Base-by-base conservation (phyloP, 2,113 vertebrate genomes). In the Myrmophylax atrothorax region DNA sequence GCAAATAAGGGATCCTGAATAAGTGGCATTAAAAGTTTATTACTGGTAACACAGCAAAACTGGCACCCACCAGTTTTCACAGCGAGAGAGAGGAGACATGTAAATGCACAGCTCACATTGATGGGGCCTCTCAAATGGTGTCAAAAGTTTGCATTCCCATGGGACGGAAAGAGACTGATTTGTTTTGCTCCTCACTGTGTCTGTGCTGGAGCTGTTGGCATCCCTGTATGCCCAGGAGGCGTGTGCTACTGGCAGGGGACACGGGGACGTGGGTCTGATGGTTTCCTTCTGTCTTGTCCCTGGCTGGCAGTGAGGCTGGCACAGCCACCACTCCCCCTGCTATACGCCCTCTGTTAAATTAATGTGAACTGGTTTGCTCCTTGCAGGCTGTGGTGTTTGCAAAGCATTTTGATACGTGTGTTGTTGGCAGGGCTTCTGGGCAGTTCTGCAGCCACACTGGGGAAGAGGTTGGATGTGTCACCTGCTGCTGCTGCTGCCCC, bases 111-210 rank as follows among this genome's bases (percentile, higher is more conserved):
- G 94, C 38, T 80, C 10, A 44, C 20, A 3, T 15, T 0, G 3
- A 23, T 0, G 0, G 28, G 58, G 31, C 78, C 44, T 76, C 67
- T 35, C 4, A 4, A 62, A 0, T 0, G 0, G 7, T 58, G 91
- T 83, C 90, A 87, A 58, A 88, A 74, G 90, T 80, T 85, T 80
- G 89, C 2, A 9, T 93, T 95, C 91, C 89, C 90, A 10, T 87
- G 91, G 84, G 70, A 76, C 18, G 38, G 40, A 10, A 33, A 22
- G 74, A 56, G 52, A 7, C 77, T 15, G 69, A 2, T 62, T 20
- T 52, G 56, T 9, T 59, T 89, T 49, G 70, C 69, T 68, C 18
- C 68, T 59, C 1, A 2, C 50, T 44, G 53, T 1, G 9, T 20
- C 63, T 50, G 49, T 7, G 25, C 6, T 37, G 67, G 58, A 82